Conservation (phyloP, 2,113 vertebrate genomes). For the Alaudala cheleensis region DNA sequence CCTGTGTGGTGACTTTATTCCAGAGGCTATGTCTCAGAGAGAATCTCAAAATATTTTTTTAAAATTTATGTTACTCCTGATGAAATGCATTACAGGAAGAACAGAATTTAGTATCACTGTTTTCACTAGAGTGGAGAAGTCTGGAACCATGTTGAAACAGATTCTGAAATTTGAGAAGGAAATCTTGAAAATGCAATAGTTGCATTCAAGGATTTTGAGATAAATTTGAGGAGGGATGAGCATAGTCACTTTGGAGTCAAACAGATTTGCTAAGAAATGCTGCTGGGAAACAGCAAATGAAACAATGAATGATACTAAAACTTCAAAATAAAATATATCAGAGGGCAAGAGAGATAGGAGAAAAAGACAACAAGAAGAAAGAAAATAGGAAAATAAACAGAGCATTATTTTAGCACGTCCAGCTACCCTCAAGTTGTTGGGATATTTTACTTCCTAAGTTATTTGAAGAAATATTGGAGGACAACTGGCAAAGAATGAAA, state of each 20-base stretch:
- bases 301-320: not conserved
- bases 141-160: not conserved
- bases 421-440: not conserved
- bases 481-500: not conserved
- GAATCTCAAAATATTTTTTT: fast-evolving
- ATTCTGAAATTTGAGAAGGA: not conserved
- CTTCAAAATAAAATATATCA: not conserved
- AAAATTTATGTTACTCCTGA: not conserved
- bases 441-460: not conserved
- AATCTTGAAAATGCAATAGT: not conserved
- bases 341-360: not conserved
- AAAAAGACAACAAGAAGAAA: not conserved
- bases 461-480: not conserved
- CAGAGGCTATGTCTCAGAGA: not conserved
- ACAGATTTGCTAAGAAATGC: not conserved
- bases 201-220: not conserved
- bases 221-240: not conserved
- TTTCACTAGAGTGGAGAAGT: not conserved
- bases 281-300: not conserved
- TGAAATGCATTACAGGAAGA: not conserved
- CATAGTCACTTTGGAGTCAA: not conserved
- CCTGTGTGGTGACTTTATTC: not conserved
- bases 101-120: not conserved
- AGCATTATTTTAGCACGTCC: not conserved
- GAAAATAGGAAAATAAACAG: not conserved